Percentiles rank a stretch among this genome's conserved stretches.
These are phyloP conservation scores for Poecilobothrus nobilitatus DNA, from an alignment of 2,888 invertebrate genomes.

Conservation along the genomic window DNA sequence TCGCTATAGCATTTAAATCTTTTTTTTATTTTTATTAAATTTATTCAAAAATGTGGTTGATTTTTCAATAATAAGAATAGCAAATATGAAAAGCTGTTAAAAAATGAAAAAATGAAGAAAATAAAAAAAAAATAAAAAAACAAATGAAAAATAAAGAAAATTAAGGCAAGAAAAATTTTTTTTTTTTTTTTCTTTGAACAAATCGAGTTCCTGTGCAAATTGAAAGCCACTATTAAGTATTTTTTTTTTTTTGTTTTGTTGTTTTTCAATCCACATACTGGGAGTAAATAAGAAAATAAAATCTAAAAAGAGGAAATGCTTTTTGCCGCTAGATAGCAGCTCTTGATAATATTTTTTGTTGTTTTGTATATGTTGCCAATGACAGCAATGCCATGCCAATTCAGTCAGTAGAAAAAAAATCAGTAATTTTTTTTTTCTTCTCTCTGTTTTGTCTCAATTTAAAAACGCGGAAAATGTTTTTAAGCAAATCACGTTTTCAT, in stretches of 20 bases:
- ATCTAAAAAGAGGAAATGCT: background rate
- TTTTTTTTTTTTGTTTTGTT: too few species aligned
- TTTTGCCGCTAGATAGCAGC: background rate
- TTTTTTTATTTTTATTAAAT: conserved; percentile 4
- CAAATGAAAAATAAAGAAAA: background rate
- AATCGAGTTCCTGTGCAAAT: background rate
- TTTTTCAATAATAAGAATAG: background rate
- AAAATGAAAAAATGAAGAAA: background rate
- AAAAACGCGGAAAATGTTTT: conserved; percentile 4
- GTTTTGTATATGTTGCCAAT: background rate
- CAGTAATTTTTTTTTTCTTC: background rate
- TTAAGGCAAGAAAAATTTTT: background rate
- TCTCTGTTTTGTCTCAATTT: background rate
- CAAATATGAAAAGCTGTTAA: background rate
- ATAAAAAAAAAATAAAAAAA: background rate
- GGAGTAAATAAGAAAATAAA: background rate
- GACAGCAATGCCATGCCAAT: background rate
- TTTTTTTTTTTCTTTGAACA: background rate
- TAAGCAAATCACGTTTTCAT: background rate
- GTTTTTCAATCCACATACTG: background rate
- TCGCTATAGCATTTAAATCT: background rate
- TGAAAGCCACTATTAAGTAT: background rate
- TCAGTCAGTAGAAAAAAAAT: background rate
- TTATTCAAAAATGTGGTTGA: background rate
- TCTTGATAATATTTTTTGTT: background rate